Percentiles rank a stretch among this genome's conserved stretches.
These are phyloP conservation scores for Samia ricini DNA, from an alignment of 1,140 invertebrate genomes.

Conservation along the genomic window DNA sequence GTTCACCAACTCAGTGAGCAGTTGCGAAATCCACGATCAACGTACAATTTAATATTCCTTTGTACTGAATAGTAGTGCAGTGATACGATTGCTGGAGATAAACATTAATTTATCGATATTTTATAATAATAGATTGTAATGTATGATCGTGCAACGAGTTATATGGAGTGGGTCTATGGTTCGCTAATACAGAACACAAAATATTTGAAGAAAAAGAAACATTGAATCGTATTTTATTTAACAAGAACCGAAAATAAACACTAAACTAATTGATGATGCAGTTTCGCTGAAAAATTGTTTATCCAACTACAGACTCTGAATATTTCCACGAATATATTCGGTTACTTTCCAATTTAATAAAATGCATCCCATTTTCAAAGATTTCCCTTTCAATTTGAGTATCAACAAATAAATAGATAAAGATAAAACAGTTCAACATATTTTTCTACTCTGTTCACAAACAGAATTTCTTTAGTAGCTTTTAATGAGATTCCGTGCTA, in stretches of 20 bases:
- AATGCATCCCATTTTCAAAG: too few relatives aligned
- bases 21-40: constrained; percentile 15
- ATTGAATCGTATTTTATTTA: not conserved
- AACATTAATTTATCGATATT: not conserved
- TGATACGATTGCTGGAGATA: not conserved
- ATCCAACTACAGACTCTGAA: not conserved
- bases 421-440: too few relatives aligned
- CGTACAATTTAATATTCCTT: constrained; percentile 20
- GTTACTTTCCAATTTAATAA: too few relatives aligned
- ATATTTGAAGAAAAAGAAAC: not conserved
- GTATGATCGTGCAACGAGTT: not conserved
- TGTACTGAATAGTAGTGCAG: constrained; percentile 8
- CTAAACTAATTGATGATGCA: not conserved
- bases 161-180: too few relatives aligned
- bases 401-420: too few relatives aligned
- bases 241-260: not conserved
- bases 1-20: not conserved
- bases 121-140: not conserved
- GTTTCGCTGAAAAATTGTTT: not conserved
- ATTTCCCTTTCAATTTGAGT: too few relatives aligned
- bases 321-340: not conserved
- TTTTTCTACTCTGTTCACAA: too few relatives aligned
- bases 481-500: too few relatives aligned
- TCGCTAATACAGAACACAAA: not conserved
- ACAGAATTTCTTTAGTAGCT: too few relatives aligned